Conservation (phyloP, 1,140 invertebrate species). For the Vanessa atalanta region DNA sequence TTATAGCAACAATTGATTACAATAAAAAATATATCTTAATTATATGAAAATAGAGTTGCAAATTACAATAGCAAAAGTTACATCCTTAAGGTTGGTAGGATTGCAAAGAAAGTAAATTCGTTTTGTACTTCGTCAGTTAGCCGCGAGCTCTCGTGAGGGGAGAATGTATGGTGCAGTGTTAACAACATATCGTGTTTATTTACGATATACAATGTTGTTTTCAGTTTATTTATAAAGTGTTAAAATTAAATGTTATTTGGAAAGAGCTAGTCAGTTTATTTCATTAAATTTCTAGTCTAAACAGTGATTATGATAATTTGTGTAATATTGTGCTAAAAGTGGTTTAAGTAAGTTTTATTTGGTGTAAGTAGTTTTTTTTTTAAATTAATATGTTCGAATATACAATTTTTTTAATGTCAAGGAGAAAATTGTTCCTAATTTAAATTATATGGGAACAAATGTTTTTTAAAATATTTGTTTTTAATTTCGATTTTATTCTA, state of each 20-base stretch:
- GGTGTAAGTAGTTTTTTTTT: too few relatives aligned
- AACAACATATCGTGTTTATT: neutral
- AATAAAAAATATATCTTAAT: neutral
- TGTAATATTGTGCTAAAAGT: too few relatives aligned
- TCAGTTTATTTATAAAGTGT: too few relatives aligned
- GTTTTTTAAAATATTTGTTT: too few relatives aligned
- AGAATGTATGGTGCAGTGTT: conserved; percentile 1
- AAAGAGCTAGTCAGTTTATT: neutral
- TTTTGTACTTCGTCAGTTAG: conserved; percentile 2
- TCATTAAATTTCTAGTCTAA: too few relatives aligned
- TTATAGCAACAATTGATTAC: neutral
- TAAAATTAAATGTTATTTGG: neutral
- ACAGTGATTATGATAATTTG: too few relatives aligned
- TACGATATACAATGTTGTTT: neutral
- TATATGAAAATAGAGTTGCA: neutral
- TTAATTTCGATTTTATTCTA: too few relatives aligned
- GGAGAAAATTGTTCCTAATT: too few relatives aligned
- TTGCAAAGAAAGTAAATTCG: neutral
- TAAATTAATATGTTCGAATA: too few relatives aligned
- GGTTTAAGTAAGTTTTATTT: too few relatives aligned
- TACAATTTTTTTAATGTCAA: too few relatives aligned
- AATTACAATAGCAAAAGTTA: neutral
- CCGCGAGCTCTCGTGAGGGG: conserved; percentile 23
- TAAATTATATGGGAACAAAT: too few relatives aligned
- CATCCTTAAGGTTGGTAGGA: neutral